A percentile compares a stretch with the other conserved stretches of the same genome.
Conservation (phyloP, 2,797 vertebrate species). For the Okamejei kenojei region DNA sequence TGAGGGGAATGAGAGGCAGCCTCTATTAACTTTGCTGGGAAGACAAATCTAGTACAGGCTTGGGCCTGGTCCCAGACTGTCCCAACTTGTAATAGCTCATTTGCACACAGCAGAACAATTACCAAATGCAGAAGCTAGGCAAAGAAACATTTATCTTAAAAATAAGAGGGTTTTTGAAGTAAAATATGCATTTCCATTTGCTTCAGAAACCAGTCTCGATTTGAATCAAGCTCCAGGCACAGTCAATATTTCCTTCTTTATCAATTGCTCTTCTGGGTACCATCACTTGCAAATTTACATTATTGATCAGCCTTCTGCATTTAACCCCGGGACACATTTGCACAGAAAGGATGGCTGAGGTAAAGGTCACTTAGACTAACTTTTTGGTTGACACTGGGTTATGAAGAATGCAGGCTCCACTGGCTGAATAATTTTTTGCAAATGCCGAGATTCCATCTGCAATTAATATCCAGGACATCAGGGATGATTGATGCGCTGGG, state of each 20-base stretch:
- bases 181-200: background rate
- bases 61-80: background rate
- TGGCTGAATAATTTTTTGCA: background rate
- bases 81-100: background rate
- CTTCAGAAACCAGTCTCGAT: background rate
- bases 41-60: background rate
- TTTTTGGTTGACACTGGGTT: background rate
- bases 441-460: background rate
- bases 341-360: background rate
- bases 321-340: background rate
- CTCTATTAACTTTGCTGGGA: background rate
- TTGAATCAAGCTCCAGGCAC: background rate
- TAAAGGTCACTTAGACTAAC: background rate
- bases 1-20: background rate
- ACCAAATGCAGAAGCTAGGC: background rate
- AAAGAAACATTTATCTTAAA: background rate
- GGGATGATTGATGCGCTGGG: background rate
- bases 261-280: conserved; percentile 24
- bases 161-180: background rate
- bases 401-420: background rate
- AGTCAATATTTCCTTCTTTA: background rate
- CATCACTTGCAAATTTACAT: background rate
- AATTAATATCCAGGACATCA: background rate
- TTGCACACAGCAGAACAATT: background rate
- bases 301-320: background rate